These are phyloP conservation scores for Calosoma granatense DNA, from an alignment of 1,140 invertebrate genomes.

Conservation along the genomic window DNA sequence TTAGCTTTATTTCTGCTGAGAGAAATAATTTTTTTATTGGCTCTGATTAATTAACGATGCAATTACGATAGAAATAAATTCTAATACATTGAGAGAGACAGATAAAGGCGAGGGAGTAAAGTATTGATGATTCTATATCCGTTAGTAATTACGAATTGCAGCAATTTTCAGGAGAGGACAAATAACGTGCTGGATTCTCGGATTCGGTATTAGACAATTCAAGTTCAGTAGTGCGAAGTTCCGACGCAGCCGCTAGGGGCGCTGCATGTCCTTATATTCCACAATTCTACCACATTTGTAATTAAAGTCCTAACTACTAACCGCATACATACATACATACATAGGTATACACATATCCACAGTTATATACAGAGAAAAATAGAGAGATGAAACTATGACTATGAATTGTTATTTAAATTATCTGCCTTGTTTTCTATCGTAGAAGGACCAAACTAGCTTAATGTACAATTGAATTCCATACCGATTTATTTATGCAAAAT, in stretches of 20 bases:
- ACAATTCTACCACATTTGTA: neutral
- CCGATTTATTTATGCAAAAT: too few relatives aligned
- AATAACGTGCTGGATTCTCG: neutral
- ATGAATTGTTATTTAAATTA: neutral
- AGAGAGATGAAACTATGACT: neutral
- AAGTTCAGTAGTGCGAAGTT: too few relatives aligned
- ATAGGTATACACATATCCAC: slow-evolving; percentile 1
- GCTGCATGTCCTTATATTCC: neutral
- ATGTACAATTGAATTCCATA: too few relatives aligned
- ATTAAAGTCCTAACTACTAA: neutral
- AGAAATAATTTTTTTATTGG: too few relatives aligned
- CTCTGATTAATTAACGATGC: too few relatives aligned
- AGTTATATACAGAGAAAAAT: neutral
- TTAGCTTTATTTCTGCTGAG: too few relatives aligned
- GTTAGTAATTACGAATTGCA: neutral
- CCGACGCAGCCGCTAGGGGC: too few relatives aligned
- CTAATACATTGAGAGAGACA: too few relatives aligned
- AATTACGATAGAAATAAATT: too few relatives aligned
- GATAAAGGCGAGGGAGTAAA: too few relatives aligned
- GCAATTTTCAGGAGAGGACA: too few relatives aligned
- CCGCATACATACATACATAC: slow-evolving; percentile 4
- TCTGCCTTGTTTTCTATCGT: neutral
- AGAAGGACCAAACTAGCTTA: neutral
- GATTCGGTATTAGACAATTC: neutral
- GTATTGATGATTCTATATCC: too few relatives aligned